Evolutionary conservation across 30 jellyfish, hydroid and myxozoan species (phyloP).

Genomic region (Aurelia aurita): DNA sequence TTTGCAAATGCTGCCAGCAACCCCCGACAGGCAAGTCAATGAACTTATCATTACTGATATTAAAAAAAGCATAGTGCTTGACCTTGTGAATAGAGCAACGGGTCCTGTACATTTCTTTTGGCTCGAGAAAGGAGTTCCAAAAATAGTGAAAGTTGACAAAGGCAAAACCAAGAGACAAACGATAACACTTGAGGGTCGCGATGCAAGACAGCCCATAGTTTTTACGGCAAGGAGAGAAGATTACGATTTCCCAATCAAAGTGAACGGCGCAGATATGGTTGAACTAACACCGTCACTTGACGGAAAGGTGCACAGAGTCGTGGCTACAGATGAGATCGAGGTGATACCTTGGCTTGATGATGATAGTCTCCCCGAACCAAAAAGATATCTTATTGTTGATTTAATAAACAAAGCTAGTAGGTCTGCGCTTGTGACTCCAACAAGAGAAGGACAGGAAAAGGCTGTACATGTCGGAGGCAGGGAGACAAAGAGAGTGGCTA

Average conservation of each 20-base stretch:
- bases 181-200: background rate
- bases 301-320: background rate
- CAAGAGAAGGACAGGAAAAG: constrained; percentile 8
- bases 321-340: background rate
- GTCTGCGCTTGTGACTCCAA: background rate
- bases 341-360: constrained; percentile 7
- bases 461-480: background rate
- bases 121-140: background rate
- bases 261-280: background rate
- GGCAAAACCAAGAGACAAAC: background rate
- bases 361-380: background rate
- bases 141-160: background rate
- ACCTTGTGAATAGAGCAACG: constrained; percentile 2
- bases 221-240: constrained; percentile 24
- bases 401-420: background rate
- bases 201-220: constrained; percentile 3
- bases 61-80: background rate
- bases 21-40: background rate
- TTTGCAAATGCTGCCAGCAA: background rate
- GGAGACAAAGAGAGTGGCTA: background rate
- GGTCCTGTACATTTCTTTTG: constrained; percentile 16
- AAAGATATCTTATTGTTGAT: background rate
- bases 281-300: constrained; percentile 1
- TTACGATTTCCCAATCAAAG: constrained; percentile 16
- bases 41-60: background rate